Conservation (phyloP, 2,113 vertebrate genomes). For the Patagioenas fasciata region DNA sequence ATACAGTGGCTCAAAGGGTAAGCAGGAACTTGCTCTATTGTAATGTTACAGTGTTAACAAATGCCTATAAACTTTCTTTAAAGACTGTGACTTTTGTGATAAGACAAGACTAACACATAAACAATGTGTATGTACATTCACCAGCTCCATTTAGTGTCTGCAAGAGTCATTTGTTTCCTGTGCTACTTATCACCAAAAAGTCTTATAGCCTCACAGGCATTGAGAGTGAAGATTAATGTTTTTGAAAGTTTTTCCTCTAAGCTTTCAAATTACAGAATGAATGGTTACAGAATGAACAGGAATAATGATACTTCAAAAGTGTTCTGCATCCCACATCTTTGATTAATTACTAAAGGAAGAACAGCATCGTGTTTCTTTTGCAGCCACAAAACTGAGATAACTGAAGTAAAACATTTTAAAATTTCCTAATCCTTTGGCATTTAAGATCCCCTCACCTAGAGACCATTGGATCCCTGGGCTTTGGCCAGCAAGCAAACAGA, state of each 20-base stretch:
- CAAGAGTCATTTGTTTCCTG: not conserved
- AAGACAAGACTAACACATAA: not conserved
- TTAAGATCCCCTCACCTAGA: not conserved
- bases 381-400: not conserved
- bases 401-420: not conserved
- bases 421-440: not conserved
- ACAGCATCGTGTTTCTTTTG: rapidly evolving
- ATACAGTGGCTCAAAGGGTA: not conserved
- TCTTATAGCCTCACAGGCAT: not conserved
- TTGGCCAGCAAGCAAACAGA: not conserved
- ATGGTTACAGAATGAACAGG: not conserved
- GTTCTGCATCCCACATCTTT: not conserved
- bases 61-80: not conserved
- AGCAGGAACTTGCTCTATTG: not conserved
- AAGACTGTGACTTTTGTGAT: not conserved
- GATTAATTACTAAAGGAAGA: not conserved
- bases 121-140: not conserved
- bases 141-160: not conserved
- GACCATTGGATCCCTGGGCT: not conserved
- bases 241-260: not conserved
- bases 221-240: not conserved
- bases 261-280: not conserved
- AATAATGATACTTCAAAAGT: not conserved
- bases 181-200: not conserved
- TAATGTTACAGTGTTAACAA: not conserved